phyloP scores from a whole-genome alignment of 2,797 vertebrate genomes.

The Dryobates pubescens region DNA sequence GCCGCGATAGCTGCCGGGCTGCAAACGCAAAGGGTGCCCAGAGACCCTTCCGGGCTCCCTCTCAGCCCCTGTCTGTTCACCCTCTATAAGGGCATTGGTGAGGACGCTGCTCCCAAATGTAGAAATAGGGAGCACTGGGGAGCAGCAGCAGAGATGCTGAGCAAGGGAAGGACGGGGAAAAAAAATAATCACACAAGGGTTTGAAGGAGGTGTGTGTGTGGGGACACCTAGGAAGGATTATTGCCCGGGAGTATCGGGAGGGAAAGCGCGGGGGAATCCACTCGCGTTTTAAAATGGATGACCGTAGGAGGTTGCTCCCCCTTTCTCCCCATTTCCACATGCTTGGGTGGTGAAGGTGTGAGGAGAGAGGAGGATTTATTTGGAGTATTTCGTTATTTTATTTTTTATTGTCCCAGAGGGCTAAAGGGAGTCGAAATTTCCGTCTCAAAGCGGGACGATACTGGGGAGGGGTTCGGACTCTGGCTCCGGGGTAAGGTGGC shows the following conservation, averaged over 20 bases:
- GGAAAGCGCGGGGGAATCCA: fast-evolving
- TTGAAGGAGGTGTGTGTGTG: neutral
- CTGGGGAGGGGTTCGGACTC: fast-evolving
- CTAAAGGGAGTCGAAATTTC: neutral
- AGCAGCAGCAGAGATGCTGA: neutral
- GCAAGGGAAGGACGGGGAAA: no score
- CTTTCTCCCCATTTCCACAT: neutral
- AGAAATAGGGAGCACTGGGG: neutral
- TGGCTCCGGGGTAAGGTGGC: neutral
- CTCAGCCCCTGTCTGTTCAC: neutral
- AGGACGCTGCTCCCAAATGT: neutral
- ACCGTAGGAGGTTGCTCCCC: neutral
- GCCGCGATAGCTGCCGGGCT: neutral
- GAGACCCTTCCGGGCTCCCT: no score
- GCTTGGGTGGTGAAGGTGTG: no score
- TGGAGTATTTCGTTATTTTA: neutral
- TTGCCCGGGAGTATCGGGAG: no score
- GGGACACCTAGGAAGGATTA: no score
- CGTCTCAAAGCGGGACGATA: neutral
- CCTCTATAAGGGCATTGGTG: no score
- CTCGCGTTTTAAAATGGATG: neutral
- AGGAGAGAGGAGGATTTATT: neutral
- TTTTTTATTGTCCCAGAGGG: neutral
- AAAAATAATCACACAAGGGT: fast-evolving
- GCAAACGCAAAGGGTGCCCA: no score